Conservation (phyloP, 2,113 vertebrate species). For the Ramphastos sulfuratus region DNA sequence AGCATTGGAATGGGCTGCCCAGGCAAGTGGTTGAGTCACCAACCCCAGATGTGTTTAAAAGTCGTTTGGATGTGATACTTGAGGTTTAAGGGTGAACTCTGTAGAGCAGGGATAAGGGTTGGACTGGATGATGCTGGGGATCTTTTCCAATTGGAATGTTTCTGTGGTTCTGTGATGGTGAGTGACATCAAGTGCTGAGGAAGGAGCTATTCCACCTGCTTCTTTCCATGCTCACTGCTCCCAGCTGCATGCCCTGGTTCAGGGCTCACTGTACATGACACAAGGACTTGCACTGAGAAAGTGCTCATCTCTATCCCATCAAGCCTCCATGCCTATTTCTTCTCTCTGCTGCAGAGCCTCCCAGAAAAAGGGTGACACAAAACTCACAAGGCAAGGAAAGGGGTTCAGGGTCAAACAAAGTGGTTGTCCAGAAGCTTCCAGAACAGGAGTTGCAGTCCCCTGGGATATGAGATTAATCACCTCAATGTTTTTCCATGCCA, state of each 20-base stretch:
- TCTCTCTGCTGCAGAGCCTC: not conserved
- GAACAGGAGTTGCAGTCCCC: not conserved
- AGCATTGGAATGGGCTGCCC: too few species aligned
- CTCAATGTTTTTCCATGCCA: not conserved
- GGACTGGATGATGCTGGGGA: too few species aligned
- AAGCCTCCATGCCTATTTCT: not conserved
- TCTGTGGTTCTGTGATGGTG: too few species aligned
- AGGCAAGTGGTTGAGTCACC: too few species aligned
- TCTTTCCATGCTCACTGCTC: not conserved
- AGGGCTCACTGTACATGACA: not conserved
- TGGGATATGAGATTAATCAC: not conserved
- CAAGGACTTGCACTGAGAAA: not conserved
- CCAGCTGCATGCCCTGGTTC: not conserved
- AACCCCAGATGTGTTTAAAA: too few species aligned
- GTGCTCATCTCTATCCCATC: not conserved
- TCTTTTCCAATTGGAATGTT: too few species aligned
- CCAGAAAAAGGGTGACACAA: not conserved
- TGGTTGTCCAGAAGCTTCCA: not conserved
- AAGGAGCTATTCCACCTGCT: not conserved
- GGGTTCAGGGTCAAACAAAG: not conserved
- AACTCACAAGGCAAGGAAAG: not conserved
- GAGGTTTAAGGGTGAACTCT: too few species aligned
- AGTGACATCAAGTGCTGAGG: fast-evolving
- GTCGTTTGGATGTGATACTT: too few species aligned
- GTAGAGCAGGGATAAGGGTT: too few species aligned